Base-by-base conservation (phyloP, 2,888 invertebrate species). In the Eulithis testata region DNA sequence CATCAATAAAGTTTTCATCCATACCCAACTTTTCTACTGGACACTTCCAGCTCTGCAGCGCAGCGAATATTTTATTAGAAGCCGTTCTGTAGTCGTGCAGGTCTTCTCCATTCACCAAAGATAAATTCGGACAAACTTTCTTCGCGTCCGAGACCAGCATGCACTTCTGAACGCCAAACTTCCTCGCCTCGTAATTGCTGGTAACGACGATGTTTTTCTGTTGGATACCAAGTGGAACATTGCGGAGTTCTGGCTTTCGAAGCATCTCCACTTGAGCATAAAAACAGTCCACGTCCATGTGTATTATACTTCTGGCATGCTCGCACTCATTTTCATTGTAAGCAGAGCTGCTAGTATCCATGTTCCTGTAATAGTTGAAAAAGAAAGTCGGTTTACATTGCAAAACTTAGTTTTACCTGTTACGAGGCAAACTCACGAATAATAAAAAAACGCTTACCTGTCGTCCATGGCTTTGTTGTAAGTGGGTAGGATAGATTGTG, bases 241-340 rank as follows among this genome's bases (percentile, higher is more conserved):
- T 89, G 69, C 94, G 93, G 60, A 96, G 87, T 75, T 94, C 93
- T 3, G 97, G 96, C 83, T 96, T 94, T 73, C 95, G 94, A 64
- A 96, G 84, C 94, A 96, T 96, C 89, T 97, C 97, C 72, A 97
- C 97, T 94, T 97, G 97, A 67, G 97, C 97, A 89, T 97, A 97
- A 89, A 96, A 97, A 85, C 96, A 97, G 85, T 97, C 97, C 82
- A 97, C 93, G 83, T 97, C 97, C 76, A 97, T 92, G 84, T 97
- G 97, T 79, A 97, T 94, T 74, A 97, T 96, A 69, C 95, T 95
- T 79, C 94, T 95, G 60, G 94, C 90, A 86, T 97, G 97, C 70
- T 89, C 90, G 70, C 78, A 84, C 69, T 84, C 85, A 73, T 79
- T 79, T 72, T 89, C 87, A 71, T 83, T 82, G 79, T 80, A 86